Percentiles rank a stretch among this genome's conserved stretches.
These are phyloP conservation scores for Triplophysa tibetana DNA, from an alignment of 2,113 vertebrate genomes.

Conservation along the genomic window DNA sequence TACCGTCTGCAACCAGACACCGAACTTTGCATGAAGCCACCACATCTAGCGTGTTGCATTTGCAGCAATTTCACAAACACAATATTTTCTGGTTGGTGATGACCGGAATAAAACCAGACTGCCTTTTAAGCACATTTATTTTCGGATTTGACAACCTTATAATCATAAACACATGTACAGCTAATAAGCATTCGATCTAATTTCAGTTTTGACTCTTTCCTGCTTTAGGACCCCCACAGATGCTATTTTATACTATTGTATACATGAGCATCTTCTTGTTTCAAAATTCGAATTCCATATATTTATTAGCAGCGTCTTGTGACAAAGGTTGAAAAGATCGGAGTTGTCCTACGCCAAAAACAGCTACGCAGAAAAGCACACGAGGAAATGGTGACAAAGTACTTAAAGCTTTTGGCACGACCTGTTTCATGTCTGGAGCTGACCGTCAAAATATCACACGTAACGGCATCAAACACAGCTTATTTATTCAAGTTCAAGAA, in stretches of 20 bases:
- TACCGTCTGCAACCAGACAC: constrained; percentile 69
- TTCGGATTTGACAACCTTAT: neutral
- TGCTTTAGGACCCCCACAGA: constrained; percentile 20
- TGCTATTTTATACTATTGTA: constrained; percentile 2
- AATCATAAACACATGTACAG: constrained; percentile 20
- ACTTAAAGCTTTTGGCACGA: constrained; percentile 6
- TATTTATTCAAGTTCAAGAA: too few species aligned
- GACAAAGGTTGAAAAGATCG: constrained; percentile 66
- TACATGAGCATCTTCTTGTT: constrained; percentile 55
- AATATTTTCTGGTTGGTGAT: constrained; percentile 10
- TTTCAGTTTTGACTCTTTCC: neutral
- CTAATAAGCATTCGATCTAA: too few species aligned
- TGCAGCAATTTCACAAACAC: constrained; percentile 11
- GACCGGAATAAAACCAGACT: neutral
- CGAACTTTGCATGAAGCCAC: constrained; percentile 38
- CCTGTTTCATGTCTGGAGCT: neutral
- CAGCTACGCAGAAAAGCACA: constrained; percentile 26
- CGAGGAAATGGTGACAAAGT: constrained; percentile 13
- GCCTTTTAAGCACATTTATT: too few species aligned
- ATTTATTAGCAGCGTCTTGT: constrained; percentile 72
- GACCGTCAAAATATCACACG: neutral
- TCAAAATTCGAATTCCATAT: constrained; percentile 70
- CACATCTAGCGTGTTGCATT: constrained; percentile 14
- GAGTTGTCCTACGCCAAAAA: too few species aligned
- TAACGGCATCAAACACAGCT: neutral